Evolutionary conservation across 2,888 invertebrate genomes (phyloP), one percentile per base, ranked within the genome.

Genomic region (Chymomyza caudatula): DNA sequence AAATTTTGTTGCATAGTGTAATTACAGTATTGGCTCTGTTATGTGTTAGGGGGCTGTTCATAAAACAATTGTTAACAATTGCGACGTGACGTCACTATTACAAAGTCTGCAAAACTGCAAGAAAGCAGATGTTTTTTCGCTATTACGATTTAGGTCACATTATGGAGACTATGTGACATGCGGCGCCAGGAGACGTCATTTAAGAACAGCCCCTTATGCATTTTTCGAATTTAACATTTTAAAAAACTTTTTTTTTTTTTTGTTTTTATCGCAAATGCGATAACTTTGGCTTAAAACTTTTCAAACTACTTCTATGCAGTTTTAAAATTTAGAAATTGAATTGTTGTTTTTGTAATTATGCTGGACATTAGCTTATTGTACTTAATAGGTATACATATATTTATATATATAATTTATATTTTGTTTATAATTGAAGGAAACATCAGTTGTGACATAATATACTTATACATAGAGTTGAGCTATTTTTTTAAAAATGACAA

Each of bases 351-450:
- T 43, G 43, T 43, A 43, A 43, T 13, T 15, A 15, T 43, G 19
- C 19, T 47, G 47, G 47, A 15, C 19, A 47, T 47, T 37, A 19
- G 66, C 53, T 75, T 78, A 81, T 78, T 78, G 85, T 84, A 78
- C 78, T 84, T 78, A 79, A 69, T 78, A 67, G 85, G 85, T 79
- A 78, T 81, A 47, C 49, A 22, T 43, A 43, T 43, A 54, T 8
- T 15, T 54, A 47, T 63, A 60, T 67, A 61, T 69, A 37, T 60
- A 3, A 23, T 64, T 58, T 61, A 47, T 63, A 60, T 60, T 63
- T 60, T 63, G 49, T 22, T 6, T 68, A 43, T 1, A 11, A 29
- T 42, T 4, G 22, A 44, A 37, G 29, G 37, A 2, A 57, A 56
- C 58, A 52, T 60, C 56, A 44, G 8, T 54, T 63, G 60, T 63